phyloP scores from a whole-genome alignment of 2,888 invertebrate genomes.

The Mythimna loreyi region DNA sequence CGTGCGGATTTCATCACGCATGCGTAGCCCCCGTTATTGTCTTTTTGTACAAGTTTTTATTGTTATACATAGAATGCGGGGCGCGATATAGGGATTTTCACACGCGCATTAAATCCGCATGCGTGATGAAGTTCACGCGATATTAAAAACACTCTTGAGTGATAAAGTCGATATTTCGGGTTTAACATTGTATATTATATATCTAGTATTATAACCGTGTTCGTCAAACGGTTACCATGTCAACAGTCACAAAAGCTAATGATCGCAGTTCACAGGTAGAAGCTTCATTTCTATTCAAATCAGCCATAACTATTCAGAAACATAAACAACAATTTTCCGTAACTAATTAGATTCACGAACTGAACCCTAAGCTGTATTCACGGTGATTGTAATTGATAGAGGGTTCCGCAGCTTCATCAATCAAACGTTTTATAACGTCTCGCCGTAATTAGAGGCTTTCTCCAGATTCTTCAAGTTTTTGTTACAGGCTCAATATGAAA shows the following conservation, averaged over 20 bases:
- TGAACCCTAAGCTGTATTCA: constrained; percentile 50
- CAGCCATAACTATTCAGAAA: constrained; percentile 12
- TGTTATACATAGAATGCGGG: no score
- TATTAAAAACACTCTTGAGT: no score
- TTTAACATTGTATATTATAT: background rate
- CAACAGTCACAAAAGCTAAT: constrained; percentile 22
- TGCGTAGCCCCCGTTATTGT: no score
- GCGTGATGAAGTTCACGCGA: no score
- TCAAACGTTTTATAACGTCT: constrained; percentile 73
- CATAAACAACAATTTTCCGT: constrained; percentile 20
- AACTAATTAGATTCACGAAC: constrained; percentile 47
- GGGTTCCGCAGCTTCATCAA: constrained; percentile 68
- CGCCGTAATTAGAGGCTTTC: constrained; percentile 69
- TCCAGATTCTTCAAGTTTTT: constrained; percentile 60
- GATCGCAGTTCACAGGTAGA: constrained; percentile 11
- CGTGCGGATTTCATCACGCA: no score
- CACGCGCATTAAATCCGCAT: no score
- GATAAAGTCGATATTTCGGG: background rate
- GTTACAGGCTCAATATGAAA: constrained; percentile 42
- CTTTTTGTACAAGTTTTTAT: no score
- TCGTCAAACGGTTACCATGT: constrained; percentile 12
- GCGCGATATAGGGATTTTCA: no score
- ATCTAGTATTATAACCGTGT: background rate
- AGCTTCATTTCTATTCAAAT: constrained; percentile 17
- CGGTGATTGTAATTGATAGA: constrained; percentile 77